phyloP scores from a whole-genome alignment of 2,113 vertebrate genomes.

The Phrynosoma platyrhinos region DNA sequence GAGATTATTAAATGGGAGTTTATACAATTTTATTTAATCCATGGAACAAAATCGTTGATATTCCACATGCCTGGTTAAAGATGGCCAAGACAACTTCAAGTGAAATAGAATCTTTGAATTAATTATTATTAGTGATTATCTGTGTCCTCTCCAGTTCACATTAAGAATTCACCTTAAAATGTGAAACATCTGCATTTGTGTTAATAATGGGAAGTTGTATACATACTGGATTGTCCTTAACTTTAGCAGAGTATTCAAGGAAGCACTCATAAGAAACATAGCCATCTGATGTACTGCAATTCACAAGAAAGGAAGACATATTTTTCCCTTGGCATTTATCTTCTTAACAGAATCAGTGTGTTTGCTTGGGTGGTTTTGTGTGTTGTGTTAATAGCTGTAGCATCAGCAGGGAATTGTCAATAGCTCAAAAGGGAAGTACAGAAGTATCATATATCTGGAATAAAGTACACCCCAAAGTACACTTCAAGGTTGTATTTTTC shows the following conservation, averaged over 20 bases:
- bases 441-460: constrained; percentile 49
- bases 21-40: neutral
- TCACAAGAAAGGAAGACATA: constrained; percentile 54
- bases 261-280: constrained; percentile 45
- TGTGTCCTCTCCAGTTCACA: neutral
- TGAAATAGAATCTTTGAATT: neutral
- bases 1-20: neutral
- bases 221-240: constrained; percentile 46
- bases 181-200: neutral
- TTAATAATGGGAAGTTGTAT: constrained; percentile 9
- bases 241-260: constrained; percentile 44
- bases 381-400: constrained; percentile 34
- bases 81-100: neutral
- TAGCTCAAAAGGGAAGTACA: constrained; percentile 42
- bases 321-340: constrained; percentile 46
- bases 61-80: neutral
- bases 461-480: constrained; percentile 48
- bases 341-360: constrained; percentile 26
- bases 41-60: neutral
- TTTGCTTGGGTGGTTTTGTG: constrained; percentile 63
- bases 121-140: neutral
- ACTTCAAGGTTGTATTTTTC: constrained; percentile 55
- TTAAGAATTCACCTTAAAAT: neutral
- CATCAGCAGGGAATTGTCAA: constrained; percentile 41
- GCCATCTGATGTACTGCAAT: constrained; percentile 52